Conservation (phyloP, 1,140 invertebrate genomes). For the Hyles vespertilio region DNA sequence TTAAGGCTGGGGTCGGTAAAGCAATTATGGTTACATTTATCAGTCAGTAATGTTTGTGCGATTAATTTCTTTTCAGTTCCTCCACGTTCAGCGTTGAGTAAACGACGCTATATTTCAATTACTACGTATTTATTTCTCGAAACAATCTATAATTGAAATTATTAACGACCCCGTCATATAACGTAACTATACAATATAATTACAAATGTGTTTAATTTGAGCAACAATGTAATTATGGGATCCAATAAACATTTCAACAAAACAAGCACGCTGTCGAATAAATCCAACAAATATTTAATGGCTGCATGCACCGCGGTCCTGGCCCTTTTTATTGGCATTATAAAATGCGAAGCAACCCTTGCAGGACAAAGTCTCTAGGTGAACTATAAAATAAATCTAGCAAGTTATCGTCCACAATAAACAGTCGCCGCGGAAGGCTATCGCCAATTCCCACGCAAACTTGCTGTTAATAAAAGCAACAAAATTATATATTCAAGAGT, state of each 20-base stretch:
- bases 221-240: constrained; percentile 57
- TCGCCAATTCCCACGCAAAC: constrained; percentile 72
- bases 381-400: constrained; percentile 74
- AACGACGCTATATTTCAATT: constrained; percentile 3
- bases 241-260: constrained; percentile 63
- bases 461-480: constrained; percentile 74
- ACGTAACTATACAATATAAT: constrained; percentile 14
- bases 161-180: constrained; percentile 3
- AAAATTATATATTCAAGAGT: constrained; percentile 76
- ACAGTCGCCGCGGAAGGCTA: constrained; percentile 69
- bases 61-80: constrained; percentile 33
- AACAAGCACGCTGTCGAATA: constrained; percentile 60
- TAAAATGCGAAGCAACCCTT: constrained; percentile 57
- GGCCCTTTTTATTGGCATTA: constrained; percentile 65
- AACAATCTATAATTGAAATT: constrained; percentile 10
- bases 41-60: constrained; percentile 34
- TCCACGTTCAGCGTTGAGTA: constrained; percentile 16
- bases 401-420: constrained; percentile 72
- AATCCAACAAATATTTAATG: constrained; percentile 72
- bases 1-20: constrained; percentile 49
- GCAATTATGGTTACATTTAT: constrained; percentile 61
- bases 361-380: constrained; percentile 57
- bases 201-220: constrained; percentile 39
- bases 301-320: constrained; percentile 37
- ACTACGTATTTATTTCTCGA: background rate